Conservation (phyloP, 2,113 vertebrate species). For the Bufo gargarizans region DNA sequence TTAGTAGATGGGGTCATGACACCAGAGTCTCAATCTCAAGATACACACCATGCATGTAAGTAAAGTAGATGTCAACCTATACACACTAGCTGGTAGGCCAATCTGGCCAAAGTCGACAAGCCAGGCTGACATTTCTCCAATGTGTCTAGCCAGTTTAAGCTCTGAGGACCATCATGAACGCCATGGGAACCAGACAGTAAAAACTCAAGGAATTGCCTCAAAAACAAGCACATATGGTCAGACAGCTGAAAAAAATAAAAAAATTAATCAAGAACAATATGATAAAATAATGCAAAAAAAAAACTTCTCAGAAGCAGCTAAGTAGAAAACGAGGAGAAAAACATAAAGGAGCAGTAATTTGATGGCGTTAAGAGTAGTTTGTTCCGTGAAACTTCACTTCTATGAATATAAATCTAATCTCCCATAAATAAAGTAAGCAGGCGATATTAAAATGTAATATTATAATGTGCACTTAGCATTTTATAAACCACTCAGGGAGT, state of each 20-base stretch:
- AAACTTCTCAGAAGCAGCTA: background rate
- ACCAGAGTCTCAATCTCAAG: no score
- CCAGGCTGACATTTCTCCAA: no score
- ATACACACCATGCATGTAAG: no score
- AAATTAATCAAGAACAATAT: background rate
- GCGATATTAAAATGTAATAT: constrained; percentile 44
- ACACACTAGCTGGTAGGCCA: no score
- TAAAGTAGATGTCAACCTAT: no score
- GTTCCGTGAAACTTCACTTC: constrained; percentile 7
- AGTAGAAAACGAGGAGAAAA: background rate
- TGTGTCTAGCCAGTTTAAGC: background rate
- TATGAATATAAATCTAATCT: constrained; percentile 48
- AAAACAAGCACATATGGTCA: constrained; percentile 23
- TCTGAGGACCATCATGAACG: background rate
- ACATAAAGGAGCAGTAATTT: constrained; percentile 4
- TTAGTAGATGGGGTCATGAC: no score
- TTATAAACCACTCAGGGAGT: constrained; percentile 39
- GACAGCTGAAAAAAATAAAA: background rate
- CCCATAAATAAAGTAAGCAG: constrained; percentile 30
- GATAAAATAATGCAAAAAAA: background rate
- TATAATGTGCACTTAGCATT: constrained; percentile 48
- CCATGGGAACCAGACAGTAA: background rate
- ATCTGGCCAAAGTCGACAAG: no score
- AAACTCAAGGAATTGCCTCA: background rate
- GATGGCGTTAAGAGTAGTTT: background rate